A percentile compares a stretch with the other conserved stretches of the same genome.
Evolutionary conservation across 2,113 vertebrate species (phyloP).

Genomic region (Rhinoptilus africanus): DNA sequence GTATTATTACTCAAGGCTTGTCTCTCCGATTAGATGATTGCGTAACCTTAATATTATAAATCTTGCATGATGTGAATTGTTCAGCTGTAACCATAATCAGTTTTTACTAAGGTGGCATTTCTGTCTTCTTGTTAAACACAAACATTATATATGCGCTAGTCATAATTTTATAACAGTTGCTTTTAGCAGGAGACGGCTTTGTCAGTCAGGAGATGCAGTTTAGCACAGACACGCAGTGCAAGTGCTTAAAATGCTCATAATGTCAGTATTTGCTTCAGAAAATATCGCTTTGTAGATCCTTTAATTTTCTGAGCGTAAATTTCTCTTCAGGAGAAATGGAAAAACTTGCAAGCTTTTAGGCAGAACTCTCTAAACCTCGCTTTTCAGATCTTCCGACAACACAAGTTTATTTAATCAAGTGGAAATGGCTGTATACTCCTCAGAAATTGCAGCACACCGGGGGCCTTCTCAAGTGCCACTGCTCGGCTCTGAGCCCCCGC

Average conservation of each 20-base stretch:
- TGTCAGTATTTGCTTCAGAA: constrained; percentile 57
- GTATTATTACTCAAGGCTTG: constrained; percentile 77
- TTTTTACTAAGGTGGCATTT: constrained; percentile 82
- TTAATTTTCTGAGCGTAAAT: constrained; percentile 32
- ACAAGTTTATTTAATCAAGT: neutral
- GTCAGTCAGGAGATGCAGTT: constrained; percentile 67
- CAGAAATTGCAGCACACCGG: neutral
- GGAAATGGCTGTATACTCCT: neutral
- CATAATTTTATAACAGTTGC: constrained; percentile 74
- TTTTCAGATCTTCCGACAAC: neutral
- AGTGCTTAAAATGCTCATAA: constrained; percentile 64
- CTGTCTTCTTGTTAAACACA: constrained; percentile 80
- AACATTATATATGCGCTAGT: constrained; percentile 73
- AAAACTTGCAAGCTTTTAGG: constrained; percentile 51
- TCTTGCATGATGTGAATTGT: constrained; percentile 79
- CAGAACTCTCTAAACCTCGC: neutral
- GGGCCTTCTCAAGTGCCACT: constrained; percentile 32
- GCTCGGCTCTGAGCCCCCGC: constrained; percentile 10
- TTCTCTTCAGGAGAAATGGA: constrained; percentile 59
- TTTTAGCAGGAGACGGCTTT: constrained; percentile 71
- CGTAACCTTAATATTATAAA: constrained; percentile 82
- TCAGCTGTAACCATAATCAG: constrained; percentile 77
- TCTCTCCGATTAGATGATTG: constrained; percentile 82
- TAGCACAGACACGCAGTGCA: constrained; percentile 20
- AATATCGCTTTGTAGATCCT: constrained; percentile 45